A percentile compares a stretch with the other conserved stretches of the same genome.
phyloP scores from a whole-genome alignment of 2,888 invertebrate species.

The Sphaeridia pumilis region DNA sequence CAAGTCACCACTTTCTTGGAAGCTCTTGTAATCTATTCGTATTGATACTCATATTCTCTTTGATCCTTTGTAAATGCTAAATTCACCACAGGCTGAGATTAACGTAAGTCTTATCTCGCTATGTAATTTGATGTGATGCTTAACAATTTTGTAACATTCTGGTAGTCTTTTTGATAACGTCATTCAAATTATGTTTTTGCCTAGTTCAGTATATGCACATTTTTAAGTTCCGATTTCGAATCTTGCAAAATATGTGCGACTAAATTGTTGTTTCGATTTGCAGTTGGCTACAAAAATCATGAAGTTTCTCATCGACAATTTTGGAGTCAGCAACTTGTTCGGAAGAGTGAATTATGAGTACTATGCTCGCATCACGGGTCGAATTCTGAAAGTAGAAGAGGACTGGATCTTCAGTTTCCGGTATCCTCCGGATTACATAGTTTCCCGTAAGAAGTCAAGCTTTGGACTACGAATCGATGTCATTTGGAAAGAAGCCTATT shows the following conservation, averaged over 20 bases:
- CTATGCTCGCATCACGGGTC: constrained; percentile 85
- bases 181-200: too few species aligned
- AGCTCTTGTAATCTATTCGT: too few species aligned
- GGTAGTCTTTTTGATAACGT: too few species aligned
- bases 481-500: neutral
- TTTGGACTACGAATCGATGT: neutral
- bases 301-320: constrained; percentile 94
- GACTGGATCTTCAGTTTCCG: constrained; percentile 93
- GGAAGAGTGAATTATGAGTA: constrained; percentile 90
- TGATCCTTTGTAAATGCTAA: constrained; percentile 20
- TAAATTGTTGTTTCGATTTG: constrained; percentile 19
- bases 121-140: too few species aligned
- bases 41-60: constrained; percentile 39
- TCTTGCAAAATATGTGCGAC: neutral
- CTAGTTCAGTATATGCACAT: too few species aligned
- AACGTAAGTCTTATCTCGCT: constrained; percentile 36
- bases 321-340: constrained; percentile 88
- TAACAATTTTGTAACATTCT: too few species aligned
- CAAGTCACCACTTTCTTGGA: too few species aligned
- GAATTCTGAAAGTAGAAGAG: constrained; percentile 81
- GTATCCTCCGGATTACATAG: constrained; percentile 59
- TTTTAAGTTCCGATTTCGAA: neutral
- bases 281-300: constrained; percentile 90
- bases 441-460: constrained; percentile 43
- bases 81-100: constrained; percentile 36